Evolutionary conservation across 2,888 invertebrate species (phyloP), one percentile per base, ranked within the genome.

Genomic region (Phlogophora meticulosa): DNA sequence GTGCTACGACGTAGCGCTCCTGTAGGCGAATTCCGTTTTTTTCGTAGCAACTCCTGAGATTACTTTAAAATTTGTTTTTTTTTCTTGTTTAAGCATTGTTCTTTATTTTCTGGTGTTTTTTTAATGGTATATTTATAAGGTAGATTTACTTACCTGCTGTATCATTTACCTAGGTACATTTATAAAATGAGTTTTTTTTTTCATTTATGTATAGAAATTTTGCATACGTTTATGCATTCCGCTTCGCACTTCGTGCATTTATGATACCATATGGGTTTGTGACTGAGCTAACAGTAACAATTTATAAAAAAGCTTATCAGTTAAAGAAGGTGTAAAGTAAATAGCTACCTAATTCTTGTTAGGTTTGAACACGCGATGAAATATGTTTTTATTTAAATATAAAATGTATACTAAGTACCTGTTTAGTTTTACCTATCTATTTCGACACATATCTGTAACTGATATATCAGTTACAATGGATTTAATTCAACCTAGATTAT

Each of bases 1-100:
- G 82, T 75, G 78, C 75, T 80, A 83, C 85, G 77, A 69, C 64
- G 82, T 80, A 69, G 87, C 84, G 80, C 72, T 81, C 81, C 76
- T 61, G 80, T 62, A 38, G 22, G 76, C 17, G 48, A 55, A 20
- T 22, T 32, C 34, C 0, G 13, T 38, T 53, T 53, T n/a, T 24
- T 34, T 64, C 65, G 55, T 72, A 72, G 72, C 51, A 52, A 24
- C 0, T n/a, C 17, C 11, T 24, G 7, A 2, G 36, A 11, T 7
- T 9, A 0, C 4, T 43, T 34, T 45, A 22, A n/a, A 4, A 11
- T 11, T 1, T n/a, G 34, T 38, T 20, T 22, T 0, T 28, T 2
- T 4, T n/a, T 17, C 15, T 45, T 24, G 9, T 38, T 40, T 7
- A 22, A 32, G 7, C n/a, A 22, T 9, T 32, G 2, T 17, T 45